phyloP scores from a whole-genome alignment of 1,140 invertebrate species.

The Drosophila ananassae region DNA sequence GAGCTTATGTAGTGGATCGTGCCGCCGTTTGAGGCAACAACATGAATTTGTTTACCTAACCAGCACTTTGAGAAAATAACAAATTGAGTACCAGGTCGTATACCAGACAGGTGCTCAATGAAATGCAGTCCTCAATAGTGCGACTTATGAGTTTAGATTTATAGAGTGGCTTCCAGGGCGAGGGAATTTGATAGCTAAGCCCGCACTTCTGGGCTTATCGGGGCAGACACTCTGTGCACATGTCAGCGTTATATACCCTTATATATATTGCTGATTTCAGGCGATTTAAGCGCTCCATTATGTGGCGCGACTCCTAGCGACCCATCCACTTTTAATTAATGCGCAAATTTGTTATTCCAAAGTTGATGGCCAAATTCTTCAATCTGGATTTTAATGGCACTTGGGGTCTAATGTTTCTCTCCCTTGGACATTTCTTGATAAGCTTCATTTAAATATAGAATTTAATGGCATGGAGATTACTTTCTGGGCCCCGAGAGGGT shows the following conservation, averaged over 20 bases:
- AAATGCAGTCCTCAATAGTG: neutral
- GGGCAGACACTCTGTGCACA: slow-evolving; percentile 8
- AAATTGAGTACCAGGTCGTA: neutral
- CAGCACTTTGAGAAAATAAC: slow-evolving; percentile 1
- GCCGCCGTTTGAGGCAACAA: slow-evolving; percentile 15
- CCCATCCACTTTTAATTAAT: slow-evolving; percentile 18
- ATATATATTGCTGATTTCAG: slow-evolving; percentile 31
- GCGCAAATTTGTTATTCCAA: slow-evolving; percentile 13
- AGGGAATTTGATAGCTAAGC: slow-evolving; percentile 33
- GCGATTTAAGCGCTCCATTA: slow-evolving; percentile 26
- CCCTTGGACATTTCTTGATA: slow-evolving; percentile 14
- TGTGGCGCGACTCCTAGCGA: neutral
- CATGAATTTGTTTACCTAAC: slow-evolving; percentile 1
- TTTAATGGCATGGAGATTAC: neutral
- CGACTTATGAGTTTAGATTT: slow-evolving; percentile 12
- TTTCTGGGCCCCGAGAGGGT: neutral
- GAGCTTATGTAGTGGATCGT: slow-evolving; percentile 16
- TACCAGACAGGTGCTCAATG: slow-evolving; percentile 2
- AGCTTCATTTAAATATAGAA: slow-evolving; percentile 19
- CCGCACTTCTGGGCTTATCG: slow-evolving; percentile 24
- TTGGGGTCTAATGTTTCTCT: slow-evolving; percentile 3
- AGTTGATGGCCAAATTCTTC: slow-evolving; percentile 26
- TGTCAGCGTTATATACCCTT: slow-evolving; percentile 23
- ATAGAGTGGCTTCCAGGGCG: slow-evolving; percentile 9
- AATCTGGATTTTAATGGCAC: neutral